Percentiles rank a stretch among this genome's conserved stretches.
Evolutionary conservation across 2,113 vertebrate species (phyloP).

Genomic region (Corythornis cristatus): DNA sequence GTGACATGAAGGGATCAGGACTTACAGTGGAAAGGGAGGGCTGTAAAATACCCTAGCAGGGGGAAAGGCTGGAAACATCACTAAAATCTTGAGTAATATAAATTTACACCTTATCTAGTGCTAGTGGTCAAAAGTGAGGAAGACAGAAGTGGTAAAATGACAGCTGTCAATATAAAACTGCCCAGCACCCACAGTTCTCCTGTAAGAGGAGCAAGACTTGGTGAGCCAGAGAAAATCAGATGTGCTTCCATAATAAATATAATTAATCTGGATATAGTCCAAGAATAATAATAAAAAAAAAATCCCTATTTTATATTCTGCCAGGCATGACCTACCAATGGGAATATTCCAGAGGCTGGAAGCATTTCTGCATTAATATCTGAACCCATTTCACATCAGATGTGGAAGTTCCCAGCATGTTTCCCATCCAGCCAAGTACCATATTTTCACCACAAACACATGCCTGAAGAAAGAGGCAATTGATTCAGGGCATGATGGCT

Average conservation of each 20-base stretch:
- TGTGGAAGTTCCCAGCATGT: background rate
- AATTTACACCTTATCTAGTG: background rate
- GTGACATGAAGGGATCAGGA: background rate
- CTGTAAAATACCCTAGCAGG: background rate
- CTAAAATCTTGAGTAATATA: background rate
- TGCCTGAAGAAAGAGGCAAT: background rate
- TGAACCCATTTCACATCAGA: fast-evolving
- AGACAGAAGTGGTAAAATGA: background rate
- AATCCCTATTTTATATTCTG: background rate
- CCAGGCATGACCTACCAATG: background rate
- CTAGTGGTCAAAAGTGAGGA: background rate
- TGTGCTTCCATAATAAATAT: background rate
- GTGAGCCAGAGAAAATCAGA: background rate
- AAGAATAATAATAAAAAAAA: background rate
- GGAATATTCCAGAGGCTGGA: background rate
- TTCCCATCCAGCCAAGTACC: background rate
- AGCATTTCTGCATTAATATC: background rate
- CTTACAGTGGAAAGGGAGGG: background rate
- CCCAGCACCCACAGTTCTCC: background rate
- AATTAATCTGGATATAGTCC: background rate
- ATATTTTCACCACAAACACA: background rate
- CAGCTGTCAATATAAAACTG: background rate
- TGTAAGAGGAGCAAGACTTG: background rate
- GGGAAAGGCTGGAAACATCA: background rate
- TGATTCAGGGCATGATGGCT: background rate